These are phyloP conservation scores for Hypsibius dujardini DNA, from an alignment of 1,140 invertebrate genomes.

Conservation along the genomic window DNA sequence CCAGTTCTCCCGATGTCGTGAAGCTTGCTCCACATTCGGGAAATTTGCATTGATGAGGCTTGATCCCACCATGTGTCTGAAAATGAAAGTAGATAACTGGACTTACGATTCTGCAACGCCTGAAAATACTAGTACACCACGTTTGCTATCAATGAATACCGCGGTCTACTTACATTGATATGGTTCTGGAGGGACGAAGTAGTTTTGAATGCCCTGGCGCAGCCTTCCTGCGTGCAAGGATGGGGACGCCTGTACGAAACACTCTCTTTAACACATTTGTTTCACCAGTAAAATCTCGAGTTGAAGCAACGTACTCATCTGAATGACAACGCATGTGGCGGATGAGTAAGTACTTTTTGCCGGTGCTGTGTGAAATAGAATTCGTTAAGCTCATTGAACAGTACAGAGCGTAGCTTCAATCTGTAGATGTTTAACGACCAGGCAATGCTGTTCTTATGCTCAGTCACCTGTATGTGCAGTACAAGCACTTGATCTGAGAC, in stretches of 20 bases:
- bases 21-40: neutral
- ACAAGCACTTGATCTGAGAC: neutral
- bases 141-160: too few relatives aligned
- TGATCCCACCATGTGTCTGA: neutral
- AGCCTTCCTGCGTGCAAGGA: neutral
- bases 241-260: neutral
- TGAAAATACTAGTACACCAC: too few relatives aligned
- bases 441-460: too few relatives aligned
- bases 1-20: neutral
- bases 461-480: too few relatives aligned
- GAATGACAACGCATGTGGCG: conserved; percentile 4
- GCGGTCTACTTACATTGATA: neutral
- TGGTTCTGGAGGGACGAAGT: neutral
- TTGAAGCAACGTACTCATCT: neutral
- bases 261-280: too few relatives aligned
- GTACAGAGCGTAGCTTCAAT: too few relatives aligned
- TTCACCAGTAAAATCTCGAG: too few relatives aligned
- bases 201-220: neutral
- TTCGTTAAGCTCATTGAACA: too few relatives aligned
- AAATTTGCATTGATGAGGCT: neutral
- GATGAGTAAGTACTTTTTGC: conserved; percentile 9
- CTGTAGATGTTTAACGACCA: too few relatives aligned
- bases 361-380: too few relatives aligned
- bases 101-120: neutral
- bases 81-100: neutral